Conservation (phyloP, 2,888 invertebrate species). For the Hesperia comma region DNA sequence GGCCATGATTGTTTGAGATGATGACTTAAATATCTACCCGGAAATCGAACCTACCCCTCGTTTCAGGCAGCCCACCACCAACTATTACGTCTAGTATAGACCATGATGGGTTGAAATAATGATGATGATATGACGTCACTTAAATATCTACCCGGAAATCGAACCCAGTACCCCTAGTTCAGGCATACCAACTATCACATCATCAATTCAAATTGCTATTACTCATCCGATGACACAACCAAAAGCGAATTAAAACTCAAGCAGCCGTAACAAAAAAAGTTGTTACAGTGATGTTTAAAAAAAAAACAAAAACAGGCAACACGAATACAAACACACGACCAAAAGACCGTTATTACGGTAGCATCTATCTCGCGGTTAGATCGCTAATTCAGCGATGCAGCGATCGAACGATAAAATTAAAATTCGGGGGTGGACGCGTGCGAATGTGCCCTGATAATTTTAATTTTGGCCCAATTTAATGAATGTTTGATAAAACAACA, state of each 20-base stretch:
- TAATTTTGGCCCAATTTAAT: slow-evolving; percentile 50
- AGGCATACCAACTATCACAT: no score
- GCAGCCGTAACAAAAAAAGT: slow-evolving; percentile 8
- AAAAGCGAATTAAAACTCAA: neutral
- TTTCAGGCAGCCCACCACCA: no score
- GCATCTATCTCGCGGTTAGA: slow-evolving; percentile 64
- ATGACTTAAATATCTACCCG: no score
- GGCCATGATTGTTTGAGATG: no score
- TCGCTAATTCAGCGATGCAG: slow-evolving; percentile 56
- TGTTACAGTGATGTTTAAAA: no score
- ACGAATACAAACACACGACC: slow-evolving; percentile 52
- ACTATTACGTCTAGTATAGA: no score
- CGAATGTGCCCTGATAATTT: slow-evolving; percentile 41
- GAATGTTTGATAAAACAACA: slow-evolving; percentile 53
- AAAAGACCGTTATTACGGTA: slow-evolving; percentile 57
- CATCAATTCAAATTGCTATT: neutral
- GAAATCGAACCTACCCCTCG: no score
- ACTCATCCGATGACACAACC: slow-evolving; percentile 11
- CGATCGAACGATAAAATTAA: slow-evolving; percentile 54
- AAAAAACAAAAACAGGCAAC: neutral
- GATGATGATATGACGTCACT: no score
- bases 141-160: no score
- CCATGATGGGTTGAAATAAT: no score
- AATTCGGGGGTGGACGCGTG: slow-evolving; percentile 49
- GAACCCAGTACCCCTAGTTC: no score